phyloP scores from a whole-genome alignment of 2,113 vertebrate genomes.

The Crocuta crocuta region DNA sequence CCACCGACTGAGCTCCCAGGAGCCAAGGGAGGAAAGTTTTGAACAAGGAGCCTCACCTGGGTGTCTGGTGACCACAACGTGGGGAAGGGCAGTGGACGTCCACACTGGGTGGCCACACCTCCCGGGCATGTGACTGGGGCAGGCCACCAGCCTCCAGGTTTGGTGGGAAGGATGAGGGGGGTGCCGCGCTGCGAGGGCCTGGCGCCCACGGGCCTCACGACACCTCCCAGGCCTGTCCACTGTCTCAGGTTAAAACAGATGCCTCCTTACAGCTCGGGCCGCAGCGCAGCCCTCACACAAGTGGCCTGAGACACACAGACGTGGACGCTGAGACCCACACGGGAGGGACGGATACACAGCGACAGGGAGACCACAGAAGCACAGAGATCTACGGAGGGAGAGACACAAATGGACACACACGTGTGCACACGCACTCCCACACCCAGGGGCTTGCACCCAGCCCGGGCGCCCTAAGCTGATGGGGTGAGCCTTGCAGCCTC shows the following conservation, averaged over 20 bases:
- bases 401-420: neutral
- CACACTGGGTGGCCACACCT: accelerated
- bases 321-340: neutral
- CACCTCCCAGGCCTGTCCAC: accelerated
- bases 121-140: neutral
- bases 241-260: neutral
- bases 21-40: neutral
- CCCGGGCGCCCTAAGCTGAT: neutral
- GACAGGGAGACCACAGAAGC: neutral
- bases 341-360: accelerated
- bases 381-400: accelerated
- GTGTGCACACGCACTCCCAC: accelerated
- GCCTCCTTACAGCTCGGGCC: neutral
- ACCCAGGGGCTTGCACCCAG: neutral
- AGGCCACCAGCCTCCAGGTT: neutral
- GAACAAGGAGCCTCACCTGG: neutral
- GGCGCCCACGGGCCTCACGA: neutral
- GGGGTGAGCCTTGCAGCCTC: neutral
- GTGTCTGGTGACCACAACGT: neutral
- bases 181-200: accelerated
- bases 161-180: too few relatives aligned
- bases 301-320: neutral
- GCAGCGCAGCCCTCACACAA: neutral
- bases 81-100: neutral
- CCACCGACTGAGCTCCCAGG: too few relatives aligned